Evolutionary conservation across 1,140 invertebrate genomes (phyloP), one percentile per base, ranked within the genome.

Genomic region (Drosophila seguyi): DNA sequence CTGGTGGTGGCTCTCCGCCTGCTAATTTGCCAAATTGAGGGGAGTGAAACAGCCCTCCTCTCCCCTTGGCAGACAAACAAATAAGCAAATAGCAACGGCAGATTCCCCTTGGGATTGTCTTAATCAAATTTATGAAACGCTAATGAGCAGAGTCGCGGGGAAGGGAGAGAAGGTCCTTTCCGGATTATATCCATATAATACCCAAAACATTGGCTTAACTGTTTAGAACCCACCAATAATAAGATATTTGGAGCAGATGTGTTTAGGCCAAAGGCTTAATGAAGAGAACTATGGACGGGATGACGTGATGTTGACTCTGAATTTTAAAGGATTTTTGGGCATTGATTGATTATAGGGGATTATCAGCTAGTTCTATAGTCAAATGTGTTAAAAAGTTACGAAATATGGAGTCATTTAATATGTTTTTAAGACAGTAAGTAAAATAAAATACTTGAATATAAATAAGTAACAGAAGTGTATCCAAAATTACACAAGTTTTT

Each of bases 91-190:
- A 85, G 53, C 71, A 55, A 67, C 60, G 67, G 41, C 57, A 25
- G 65, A 68, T 72, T 79, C 57, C 84, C 85, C 84, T 59, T 78
- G 84, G 84, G 86, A 88, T 81, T 88, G 73, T 88, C 81, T 90
- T 88, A 90, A 88, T 88, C 84, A 88, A 88, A 88, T 88, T 88
- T 88, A 90, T 85, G 85, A 81, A 90, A 88, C 84, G 85, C 85
- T 88, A 88, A 88, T 88, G 84, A 88, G 84, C 67, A 67, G 63
- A 78, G 63, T 80, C 84, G 48, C 16, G 22, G 34, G 66, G 52
- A 5, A 38, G 48, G 69, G 56, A 58, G 60, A 0, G 27, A 55
- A 56, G 48, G 41, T 62, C 34, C 44, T 67, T 60, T 56, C 73
- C 55, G 75, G 81, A 85, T 87, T 87, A 87, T 87, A 81, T 72